Base-by-base conservation (phyloP, 1,140 invertebrate species). In the Anoplolepis gracilipes region DNA sequence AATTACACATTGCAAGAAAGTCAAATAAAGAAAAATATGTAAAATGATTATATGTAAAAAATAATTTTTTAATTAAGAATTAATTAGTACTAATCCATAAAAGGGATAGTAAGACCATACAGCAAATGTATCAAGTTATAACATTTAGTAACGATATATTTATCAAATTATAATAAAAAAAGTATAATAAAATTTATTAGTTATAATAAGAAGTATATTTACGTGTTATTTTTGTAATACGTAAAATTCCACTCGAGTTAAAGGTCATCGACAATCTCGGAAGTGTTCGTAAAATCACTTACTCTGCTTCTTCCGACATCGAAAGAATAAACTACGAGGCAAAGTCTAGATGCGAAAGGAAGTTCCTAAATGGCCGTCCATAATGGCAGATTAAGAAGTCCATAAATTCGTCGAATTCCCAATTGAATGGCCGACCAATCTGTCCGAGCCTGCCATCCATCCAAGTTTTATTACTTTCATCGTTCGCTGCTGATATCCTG, bases 361-460 rank as follows among this genome's bases (percentile, higher is more conserved):
- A 33, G 25, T 67, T 57, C 49, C 25, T 75, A 62, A 73, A 79
- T 59, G 73, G 62, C 76, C 62, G 19, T 67, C 75, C 25, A 85
- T 85, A 81, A 85, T 78, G 70, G 61, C 57, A 78, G 57, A 88
- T 86, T 76, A 81, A 72, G 69, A 85, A 90, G 86, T 88, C 87
- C 73, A 89, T 90, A 87, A 85, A 87, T 90, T 89, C 77, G 87
- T 90, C 81, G 87, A 90, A 90, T 81, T 87, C 82, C 77, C 85
- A 85, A 88, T 90, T 88, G 82, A 87, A 90, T 87, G 82, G 36
- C 73, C 65, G 62, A 75, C 77, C 87, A 90, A 90, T 90, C 89
- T 88, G 87, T 88, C 85, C 64, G 73, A 73, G 72, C 69, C 72
- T 73, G 84, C 79, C 57, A 75, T 85, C 87, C 81, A 57, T 46